Evolutionary conservation across 2,888 invertebrate genomes (phyloP), one percentile per base, ranked within the genome.

Genomic region (Phlogophora meticulosa): DNA sequence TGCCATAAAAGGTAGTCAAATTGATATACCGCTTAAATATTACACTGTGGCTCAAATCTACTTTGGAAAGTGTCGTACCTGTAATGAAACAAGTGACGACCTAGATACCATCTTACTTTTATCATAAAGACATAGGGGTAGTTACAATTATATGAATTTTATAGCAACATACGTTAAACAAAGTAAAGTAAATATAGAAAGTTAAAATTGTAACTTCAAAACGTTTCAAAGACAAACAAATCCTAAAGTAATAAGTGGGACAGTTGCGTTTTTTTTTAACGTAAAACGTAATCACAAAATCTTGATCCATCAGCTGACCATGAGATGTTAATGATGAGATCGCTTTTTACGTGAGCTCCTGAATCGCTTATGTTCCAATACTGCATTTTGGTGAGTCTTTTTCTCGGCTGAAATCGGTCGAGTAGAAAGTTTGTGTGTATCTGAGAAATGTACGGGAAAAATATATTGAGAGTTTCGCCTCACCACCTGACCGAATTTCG

Each of bases 51-150:
- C 62, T 43, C 11, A 66, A 63, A 83, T 72, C 62, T 53, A 40
- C 57, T 76, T 58, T 61, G 71, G 73, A 81, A 81, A 85, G 82
- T 84, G 22, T 73, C 73, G 22, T 81, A 80, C 77, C 70, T 52
- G 78, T 88, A 87, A 89, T 85, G 84, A 85, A 85, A 86, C 86
- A 87, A 88, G 85, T 86, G 85, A 76, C 80, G 82, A 79, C 82
- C 84, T 72, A 85, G 72, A 77, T 81, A 76, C 71, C 81, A 68
- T 28, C 28, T 28, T 67, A 70, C 56, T 73, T 77, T 65, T 63
- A 49, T 65, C 20, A 52, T 60, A 11, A 63, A 58, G 59, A 42
- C 20, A 24, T 65, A 24, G n/a, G n/a, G 9, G 40, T 49, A 61
- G 38, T 55, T 49, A 45, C 43, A 77, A 77, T 56, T 22, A 32